Percentiles rank a stretch among this genome's conserved stretches.
Evolutionary conservation across 1,140 invertebrate genomes (phyloP).

Genomic region (Trichoplusia ni): DNA sequence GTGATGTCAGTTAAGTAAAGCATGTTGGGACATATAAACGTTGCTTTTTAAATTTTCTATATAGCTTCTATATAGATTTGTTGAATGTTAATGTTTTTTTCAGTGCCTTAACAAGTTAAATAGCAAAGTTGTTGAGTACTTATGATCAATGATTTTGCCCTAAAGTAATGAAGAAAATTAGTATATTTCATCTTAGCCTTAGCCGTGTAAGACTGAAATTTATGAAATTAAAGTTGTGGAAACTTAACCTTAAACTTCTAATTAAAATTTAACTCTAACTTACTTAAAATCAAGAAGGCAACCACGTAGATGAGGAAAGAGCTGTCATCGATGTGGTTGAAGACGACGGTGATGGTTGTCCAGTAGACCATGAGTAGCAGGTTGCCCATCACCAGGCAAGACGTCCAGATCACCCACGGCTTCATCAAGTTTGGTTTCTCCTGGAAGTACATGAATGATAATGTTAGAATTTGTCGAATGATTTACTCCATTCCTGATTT

Average conservation of each 20-base stretch:
- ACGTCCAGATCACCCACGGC: constrained; percentile 68
- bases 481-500: no score
- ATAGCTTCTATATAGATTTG: no score
- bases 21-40: no score
- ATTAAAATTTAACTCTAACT: constrained; percentile 34
- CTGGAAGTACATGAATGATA: constrained; percentile 43
- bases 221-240: neutral
- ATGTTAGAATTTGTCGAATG: neutral
- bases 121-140: no score
- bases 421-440: constrained; percentile 54
- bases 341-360: constrained; percentile 58
- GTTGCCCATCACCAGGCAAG: constrained; percentile 50
- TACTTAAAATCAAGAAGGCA: constrained; percentile 59
- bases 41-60: no score
- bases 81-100: no score
- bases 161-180: no score
- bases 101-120: no score
- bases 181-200: no score
- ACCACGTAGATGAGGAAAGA: constrained; percentile 54
- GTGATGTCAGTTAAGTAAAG: no score
- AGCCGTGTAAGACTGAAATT: no score
- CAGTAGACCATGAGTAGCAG: constrained; percentile 61
- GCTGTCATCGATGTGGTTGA: constrained; percentile 48
- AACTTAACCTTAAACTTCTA: neutral
- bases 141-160: no score